phyloP scores from a whole-genome alignment of 2,797 vertebrate genomes.

The Xiphophorus birchmanni region DNA sequence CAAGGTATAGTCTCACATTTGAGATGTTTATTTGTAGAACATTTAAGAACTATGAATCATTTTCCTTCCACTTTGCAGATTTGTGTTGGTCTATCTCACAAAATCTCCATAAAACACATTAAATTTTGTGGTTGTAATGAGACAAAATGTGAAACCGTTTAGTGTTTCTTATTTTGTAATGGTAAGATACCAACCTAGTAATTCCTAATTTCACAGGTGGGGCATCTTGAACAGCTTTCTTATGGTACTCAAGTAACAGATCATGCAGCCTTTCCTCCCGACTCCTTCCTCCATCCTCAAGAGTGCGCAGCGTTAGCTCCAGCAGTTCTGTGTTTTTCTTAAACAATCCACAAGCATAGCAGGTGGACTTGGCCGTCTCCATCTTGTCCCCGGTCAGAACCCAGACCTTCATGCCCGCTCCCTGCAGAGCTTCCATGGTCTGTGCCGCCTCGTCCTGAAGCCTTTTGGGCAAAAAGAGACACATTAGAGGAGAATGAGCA shows the following conservation, averaged over 20 bases:
- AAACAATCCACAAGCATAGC: constrained; percentile 94
- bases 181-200: constrained; percentile 82
- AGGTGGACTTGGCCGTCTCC: constrained; percentile 97
- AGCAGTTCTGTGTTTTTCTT: constrained; percentile 92
- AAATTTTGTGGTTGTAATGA: neutral
- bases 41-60: neutral
- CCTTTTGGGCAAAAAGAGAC: constrained; percentile 64
- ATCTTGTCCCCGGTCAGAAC: constrained; percentile 98
- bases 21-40: neutral
- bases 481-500: neutral
- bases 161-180: neutral
- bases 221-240: constrained; percentile 87
- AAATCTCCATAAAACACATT: neutral
- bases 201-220: constrained; percentile 80
- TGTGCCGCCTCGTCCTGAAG: constrained; percentile 94
- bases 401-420: constrained; percentile 96
- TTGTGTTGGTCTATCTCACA: neutral
- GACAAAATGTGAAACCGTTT: neutral
- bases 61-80: neutral
- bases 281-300: constrained; percentile 81
- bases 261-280: constrained; percentile 89
- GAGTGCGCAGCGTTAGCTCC: constrained; percentile 87
- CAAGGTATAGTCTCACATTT: neutral
- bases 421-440: constrained; percentile 93
- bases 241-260: constrained; percentile 90